Base-by-base conservation (phyloP, 2,113 vertebrate species). In the Acrocephalus arundinaceus region DNA sequence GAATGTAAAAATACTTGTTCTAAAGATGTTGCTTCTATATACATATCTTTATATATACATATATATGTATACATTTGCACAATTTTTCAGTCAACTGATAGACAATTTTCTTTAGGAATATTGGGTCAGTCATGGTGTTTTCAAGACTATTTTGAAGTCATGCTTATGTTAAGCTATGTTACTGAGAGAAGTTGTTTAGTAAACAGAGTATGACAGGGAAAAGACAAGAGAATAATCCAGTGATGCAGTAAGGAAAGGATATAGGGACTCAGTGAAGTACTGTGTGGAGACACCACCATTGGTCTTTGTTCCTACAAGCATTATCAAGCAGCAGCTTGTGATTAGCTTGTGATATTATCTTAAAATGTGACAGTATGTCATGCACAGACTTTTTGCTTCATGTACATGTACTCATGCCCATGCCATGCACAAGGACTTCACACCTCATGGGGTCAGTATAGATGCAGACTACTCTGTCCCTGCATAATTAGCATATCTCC, bases 391-490 rank as follows among this genome's bases (percentile, higher is more conserved):
- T 17, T 51, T 46, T 15, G 5, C 30, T 67, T 71, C 24, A 10
- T 13, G 17, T 21, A 2, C 8, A 12, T 13, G 28, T 28, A 22
- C 22, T 77, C 31, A 24, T n/a, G 30, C 4, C 20, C n/a, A 9
- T 25, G 11, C 4, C 4, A 4, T n/a, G 10, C 15, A 15, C 61
- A 55, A 61, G 45, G 63, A 65, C 30, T 61, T 74, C 0, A 0
- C 15, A 70, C 18, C 49, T 74, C 2, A 0, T 35, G 17, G 11
- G 7, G 7, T 58, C 7, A 13, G 2, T 58, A 52, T 11, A 61
- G 22, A 70, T 46, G 11, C 35, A 72, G 33, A 24, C 2, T 31
- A 8, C 12, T 54, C 35, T 75, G 31, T 33, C 57, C 16, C 20
- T 75, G 35, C 43, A 58, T 39, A 59, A 55, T 3, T 63, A 48